A percentile compares a stretch with the other conserved stretches of the same genome.
These are phyloP conservation scores for Pseudorectes ferrugineus DNA, from an alignment of 2,113 vertebrate genomes.

Conservation along the genomic window DNA sequence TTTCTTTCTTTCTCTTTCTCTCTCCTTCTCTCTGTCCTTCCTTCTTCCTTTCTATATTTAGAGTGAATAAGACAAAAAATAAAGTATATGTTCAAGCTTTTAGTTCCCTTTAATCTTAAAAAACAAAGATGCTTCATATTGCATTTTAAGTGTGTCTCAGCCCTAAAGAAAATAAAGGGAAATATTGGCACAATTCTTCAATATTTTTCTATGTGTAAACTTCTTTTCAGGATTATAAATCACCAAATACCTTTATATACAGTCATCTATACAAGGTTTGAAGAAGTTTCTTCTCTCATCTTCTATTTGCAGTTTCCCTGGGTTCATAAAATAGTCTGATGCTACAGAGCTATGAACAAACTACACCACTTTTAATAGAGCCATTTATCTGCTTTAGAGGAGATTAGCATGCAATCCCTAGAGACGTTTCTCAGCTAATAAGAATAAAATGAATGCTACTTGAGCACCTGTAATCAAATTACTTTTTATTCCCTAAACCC, in stretches of 20 bases:
- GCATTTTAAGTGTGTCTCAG: not conserved
- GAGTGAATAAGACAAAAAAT: not conserved
- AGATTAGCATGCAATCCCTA: slow-evolving; percentile 57
- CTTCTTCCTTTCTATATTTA: not conserved
- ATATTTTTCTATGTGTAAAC: not conserved
- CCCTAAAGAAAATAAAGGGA: not conserved
- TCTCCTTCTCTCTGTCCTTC: rapidly evolving
- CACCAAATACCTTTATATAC: not conserved
- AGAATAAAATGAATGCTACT: slow-evolving; percentile 72
- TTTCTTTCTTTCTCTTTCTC: rapidly evolving
- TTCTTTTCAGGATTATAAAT: slow-evolving; percentile 37
- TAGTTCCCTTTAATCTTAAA: not conserved
- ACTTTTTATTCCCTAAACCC: slow-evolving; percentile 64
- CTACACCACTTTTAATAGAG: slow-evolving; percentile 64
- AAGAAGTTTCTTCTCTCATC: slow-evolving; percentile 44
- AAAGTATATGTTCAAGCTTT: not conserved
- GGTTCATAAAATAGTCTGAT: slow-evolving; percentile 59
- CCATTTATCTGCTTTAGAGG: slow-evolving; percentile 70
- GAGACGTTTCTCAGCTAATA: slow-evolving; percentile 67
- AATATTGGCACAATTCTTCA: not conserved
- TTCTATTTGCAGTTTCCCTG: slow-evolving; percentile 56
- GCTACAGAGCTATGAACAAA: slow-evolving; percentile 56
- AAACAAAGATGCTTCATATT: not conserved
- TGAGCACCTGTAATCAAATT: slow-evolving; percentile 75
- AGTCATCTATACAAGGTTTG: not conserved